Base-by-base conservation (phyloP, 2,113 vertebrate genomes). In the Sebastes fasciatus region DNA sequence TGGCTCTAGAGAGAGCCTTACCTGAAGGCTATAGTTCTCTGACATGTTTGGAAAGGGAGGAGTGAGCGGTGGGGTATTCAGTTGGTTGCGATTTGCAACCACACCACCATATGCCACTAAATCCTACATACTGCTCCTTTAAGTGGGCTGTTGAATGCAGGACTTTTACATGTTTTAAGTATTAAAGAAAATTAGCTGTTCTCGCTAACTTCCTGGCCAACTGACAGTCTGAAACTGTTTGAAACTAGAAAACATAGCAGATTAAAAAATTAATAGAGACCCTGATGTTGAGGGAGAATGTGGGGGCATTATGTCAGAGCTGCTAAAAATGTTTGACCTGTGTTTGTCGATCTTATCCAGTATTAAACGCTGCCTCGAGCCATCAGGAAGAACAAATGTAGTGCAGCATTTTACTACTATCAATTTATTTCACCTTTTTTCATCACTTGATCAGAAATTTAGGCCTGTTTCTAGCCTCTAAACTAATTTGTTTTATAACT, bases 211-310 rank as follows among this genome's bases (percentile, higher is more conserved):
- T 34, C 34, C 34, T 34, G 3, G 34, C 54, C 9, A 6, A 3
- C 8, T 13, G 1, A 54, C 46, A 51, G 1, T 14, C 12, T 64
- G 49, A 64, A 51, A 45, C 12, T 17, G 64, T 43, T 12, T 23
- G 63, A 64, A 46, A 54, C 21, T 42, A 5, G 17, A 43, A 6
- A 52, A 48, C n/a, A 68, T 8, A 43, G 16, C 23, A 8, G 49
- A 66, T 34, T 6, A 40, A 77, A 57, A 63, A 55, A 73, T 78
- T 52, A 74, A 61, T 63, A 34, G 42, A 61, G 45, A 11, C 65
- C 19, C 45, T 43, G 4, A 83, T 66, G 71, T n/a, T 57, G 48
- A 21, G 21, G 46, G 67, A 6, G 70, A 49, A 79, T 62, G 48
- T 49, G 26, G n/a, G 60, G 17, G 26, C 0, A 45, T 61, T 6